A percentile compares a stretch with the other conserved stretches of the same genome.
Evolutionary conservation across 2,113 vertebrate genomes (phyloP).

Genomic region (Datnioides undecimradiatus): DNA sequence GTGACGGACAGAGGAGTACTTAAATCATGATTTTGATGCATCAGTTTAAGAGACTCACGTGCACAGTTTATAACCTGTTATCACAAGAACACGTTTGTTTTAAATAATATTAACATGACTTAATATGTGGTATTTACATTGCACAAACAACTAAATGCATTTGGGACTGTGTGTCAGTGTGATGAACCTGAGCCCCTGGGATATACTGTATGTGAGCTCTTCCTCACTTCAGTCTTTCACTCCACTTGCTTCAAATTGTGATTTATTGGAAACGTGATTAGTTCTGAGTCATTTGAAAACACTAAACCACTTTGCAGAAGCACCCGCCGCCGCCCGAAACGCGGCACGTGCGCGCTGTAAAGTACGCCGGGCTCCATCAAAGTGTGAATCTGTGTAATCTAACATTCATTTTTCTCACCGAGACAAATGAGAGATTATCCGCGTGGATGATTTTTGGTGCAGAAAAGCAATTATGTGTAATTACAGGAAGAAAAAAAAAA

Average conservation of each 20-base stretch:
- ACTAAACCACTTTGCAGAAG: not conserved
- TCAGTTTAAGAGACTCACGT: too few species aligned
- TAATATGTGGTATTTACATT: too few species aligned
- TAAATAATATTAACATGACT: too few species aligned
- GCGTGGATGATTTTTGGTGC: slow-evolving; percentile 19
- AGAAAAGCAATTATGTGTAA: slow-evolving; percentile 53
- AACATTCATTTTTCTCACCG: slow-evolving; percentile 47
- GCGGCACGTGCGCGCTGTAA: not conserved
- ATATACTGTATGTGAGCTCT: too few species aligned
- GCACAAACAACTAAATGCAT: too few species aligned
- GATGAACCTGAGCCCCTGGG: not conserved
- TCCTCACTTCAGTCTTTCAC: not conserved
- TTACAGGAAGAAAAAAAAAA: too few species aligned
- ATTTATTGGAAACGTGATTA: slow-evolving; percentile 11
- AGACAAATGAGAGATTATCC: slow-evolving; percentile 51
- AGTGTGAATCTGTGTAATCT: slow-evolving; percentile 28
- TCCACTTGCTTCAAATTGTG: not conserved
- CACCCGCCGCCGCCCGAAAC: not conserved
- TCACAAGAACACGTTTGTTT: too few species aligned
- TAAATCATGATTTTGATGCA: too few species aligned
- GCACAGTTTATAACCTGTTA: too few species aligned
- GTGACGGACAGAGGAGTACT: too few species aligned
- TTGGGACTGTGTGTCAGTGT: too few species aligned
- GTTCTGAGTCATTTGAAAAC: slow-evolving; percentile 9
- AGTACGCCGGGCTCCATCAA: slow-evolving; percentile 6